phyloP scores from a whole-genome alignment of 2,797 vertebrate species.

The Synanceia verrucosa region DNA sequence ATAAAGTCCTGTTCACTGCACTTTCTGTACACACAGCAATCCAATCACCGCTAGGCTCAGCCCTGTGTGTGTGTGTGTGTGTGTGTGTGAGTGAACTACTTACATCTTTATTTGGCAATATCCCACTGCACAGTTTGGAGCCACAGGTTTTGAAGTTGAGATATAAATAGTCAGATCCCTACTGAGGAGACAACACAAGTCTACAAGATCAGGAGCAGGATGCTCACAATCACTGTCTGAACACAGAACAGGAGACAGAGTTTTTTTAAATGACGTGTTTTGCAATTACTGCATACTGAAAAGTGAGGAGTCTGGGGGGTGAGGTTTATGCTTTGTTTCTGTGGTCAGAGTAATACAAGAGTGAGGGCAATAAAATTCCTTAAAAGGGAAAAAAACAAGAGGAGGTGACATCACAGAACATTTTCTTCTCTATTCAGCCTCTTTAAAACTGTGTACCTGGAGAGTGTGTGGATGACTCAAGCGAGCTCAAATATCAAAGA shows the following conservation, averaged over 20 bases:
- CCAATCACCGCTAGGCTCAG: constrained; percentile 17
- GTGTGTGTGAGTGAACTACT: background rate
- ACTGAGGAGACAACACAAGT: constrained; percentile 11
- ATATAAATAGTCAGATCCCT: background rate
- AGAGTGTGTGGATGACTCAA: constrained; percentile 2
- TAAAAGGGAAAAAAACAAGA: constrained; percentile 32
- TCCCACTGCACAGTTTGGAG: constrained; percentile 6
- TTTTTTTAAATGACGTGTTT: constrained; percentile 5
- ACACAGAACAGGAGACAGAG: background rate
- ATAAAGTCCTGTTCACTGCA: constrained; percentile 59
- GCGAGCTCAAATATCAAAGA: background rate
- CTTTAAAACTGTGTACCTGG: background rate
- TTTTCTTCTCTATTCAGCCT: constrained; percentile 1
- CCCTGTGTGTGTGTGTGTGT: background rate
- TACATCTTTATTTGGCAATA: constrained; percentile 17
- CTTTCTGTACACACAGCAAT: constrained; percentile 42
- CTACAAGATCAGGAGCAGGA: background rate
- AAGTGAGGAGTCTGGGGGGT: background rate
- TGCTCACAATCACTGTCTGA: background rate
- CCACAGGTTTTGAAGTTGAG: constrained; percentile 1
- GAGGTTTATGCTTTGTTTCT: constrained; percentile 38
- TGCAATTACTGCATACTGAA: background rate
- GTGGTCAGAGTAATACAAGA: constrained; percentile 35
- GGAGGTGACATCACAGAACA: background rate
- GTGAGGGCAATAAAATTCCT: constrained; percentile 19